A percentile compares a stretch with the other conserved stretches of the same genome.
phyloP scores from a whole-genome alignment of 2,113 vertebrate genomes.

The Coracopsis vasa region DNA sequence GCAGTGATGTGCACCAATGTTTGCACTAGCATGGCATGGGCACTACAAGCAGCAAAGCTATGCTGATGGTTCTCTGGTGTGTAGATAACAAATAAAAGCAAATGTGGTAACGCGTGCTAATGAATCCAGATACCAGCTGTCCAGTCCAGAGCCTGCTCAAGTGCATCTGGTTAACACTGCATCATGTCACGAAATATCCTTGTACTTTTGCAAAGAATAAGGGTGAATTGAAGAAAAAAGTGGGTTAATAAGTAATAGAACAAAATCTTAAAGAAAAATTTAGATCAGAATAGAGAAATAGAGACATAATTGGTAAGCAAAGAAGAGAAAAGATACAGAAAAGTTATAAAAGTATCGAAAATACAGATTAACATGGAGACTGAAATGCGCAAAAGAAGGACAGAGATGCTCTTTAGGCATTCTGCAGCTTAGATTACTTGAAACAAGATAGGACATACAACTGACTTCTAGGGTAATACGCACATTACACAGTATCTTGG shows the following conservation, averaged over 20 bases:
- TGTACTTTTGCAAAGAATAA: not conserved
- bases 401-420: not conserved
- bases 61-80: no score
- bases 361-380: not conserved
- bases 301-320: not conserved
- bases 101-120: not conserved
- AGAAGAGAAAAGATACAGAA: not conserved
- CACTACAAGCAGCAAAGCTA: not conserved
- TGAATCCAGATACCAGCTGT: not conserved
- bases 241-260: not conserved
- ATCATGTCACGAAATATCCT: not conserved
- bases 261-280: not conserved
- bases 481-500: not conserved
- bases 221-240: not conserved
- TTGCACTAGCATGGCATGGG: not conserved
- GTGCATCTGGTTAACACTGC: not conserved
- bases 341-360: not conserved
- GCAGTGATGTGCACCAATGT: not conserved
- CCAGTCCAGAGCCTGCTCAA: not conserved
- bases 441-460: not conserved
- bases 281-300: not conserved
- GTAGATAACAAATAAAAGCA: not conserved
- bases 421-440: not conserved
- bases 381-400: not conserved
- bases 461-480: not conserved